Percentiles rank a stretch among this genome's conserved stretches.
These are phyloP conservation scores for Cylloceria caligata DNA, from an alignment of 2,888 invertebrate species.

Conservation along the genomic window DNA sequence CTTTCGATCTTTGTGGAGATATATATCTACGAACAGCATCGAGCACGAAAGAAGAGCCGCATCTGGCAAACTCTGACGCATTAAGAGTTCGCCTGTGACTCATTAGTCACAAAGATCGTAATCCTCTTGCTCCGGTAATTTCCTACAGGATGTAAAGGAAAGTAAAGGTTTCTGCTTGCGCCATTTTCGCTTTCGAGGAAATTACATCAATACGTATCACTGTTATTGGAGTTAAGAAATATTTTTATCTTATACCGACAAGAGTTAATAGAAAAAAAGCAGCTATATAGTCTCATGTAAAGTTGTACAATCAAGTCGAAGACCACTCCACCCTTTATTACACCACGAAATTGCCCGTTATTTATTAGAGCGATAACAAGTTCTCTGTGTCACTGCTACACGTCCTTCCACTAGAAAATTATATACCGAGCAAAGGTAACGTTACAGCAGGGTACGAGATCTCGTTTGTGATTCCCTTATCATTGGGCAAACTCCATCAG, in stretches of 20 bases:
- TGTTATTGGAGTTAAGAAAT: background rate
- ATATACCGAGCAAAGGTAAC: background rate
- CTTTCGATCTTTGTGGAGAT: background rate
- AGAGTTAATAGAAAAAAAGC: too few relatives aligned
- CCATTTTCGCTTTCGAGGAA: background rate
- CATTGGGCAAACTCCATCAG: constrained; percentile 19
- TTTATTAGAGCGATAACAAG: background rate
- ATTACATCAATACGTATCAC: background rate
- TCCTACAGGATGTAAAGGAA: background rate
- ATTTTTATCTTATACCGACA: too few relatives aligned
- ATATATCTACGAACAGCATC: background rate
- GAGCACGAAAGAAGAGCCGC: background rate
- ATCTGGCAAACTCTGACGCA: constrained; percentile 37
- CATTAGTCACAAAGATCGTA: constrained; percentile 33
- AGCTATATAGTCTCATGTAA: too few relatives aligned
- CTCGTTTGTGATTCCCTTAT: constrained; percentile 39
- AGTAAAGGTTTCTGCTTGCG: background rate
- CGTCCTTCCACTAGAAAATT: background rate
- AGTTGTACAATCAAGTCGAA: background rate
- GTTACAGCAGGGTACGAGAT: constrained; percentile 3
- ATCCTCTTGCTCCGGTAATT: constrained; percentile 12
- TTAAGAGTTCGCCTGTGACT: constrained; percentile 9
- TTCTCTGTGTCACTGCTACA: background rate
- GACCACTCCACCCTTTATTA: background rate
- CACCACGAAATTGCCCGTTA: background rate